Evolutionary conservation across 2,113 vertebrate genomes (phyloP), one percentile per base, ranked within the genome.

Genomic region (Phrynocephalus versicolor): DNA sequence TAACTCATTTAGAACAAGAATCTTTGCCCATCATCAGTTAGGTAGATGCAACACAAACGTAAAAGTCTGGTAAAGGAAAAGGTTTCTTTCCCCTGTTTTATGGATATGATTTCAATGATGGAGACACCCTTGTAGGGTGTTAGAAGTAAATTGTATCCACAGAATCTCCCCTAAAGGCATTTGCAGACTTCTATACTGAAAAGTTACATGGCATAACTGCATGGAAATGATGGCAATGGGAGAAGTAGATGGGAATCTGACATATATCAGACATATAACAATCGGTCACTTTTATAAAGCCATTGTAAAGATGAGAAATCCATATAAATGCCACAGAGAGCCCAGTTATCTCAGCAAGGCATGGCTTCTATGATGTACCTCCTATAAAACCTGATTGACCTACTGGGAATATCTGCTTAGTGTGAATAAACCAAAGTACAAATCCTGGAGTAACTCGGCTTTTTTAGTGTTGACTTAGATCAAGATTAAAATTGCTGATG

Each of bases 391-490:
- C 5, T 14, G 51, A 76, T 35, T 82, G 72, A 65, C 51, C 55
- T 90, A 51, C 21, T 71, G 60, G 80, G 88, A 78, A 60, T 87
- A 82, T 27, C 57, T 85, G 21, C 7, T 39, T 62, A 74, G 90
- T 87, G 81, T 57, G 74, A 86, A 83, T 83, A 86, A 92, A 82
- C 14, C 78, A 85, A 88, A 55, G 67, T 69, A 62, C 77, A 82
- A 88, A 88, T 89, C 35, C 58, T 78, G 21, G 85, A 67, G 77
- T 55, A 51, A 76, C 41, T 84, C 37, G 4, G 23, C 86, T 90
- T 72, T n/a, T 86, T 84, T 89, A 76, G 86, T 64, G 64, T 88
- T 83, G 58, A 78, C 85, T 79, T 90, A 92, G 67, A 87, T 82
- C 6, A 3, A 76, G 82, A 65, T 84, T 84, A 84, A 84, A 76